These are phyloP conservation scores for Megathymus violae DNA, from an alignment of 1,140 invertebrate species.

Conservation along the genomic window DNA sequence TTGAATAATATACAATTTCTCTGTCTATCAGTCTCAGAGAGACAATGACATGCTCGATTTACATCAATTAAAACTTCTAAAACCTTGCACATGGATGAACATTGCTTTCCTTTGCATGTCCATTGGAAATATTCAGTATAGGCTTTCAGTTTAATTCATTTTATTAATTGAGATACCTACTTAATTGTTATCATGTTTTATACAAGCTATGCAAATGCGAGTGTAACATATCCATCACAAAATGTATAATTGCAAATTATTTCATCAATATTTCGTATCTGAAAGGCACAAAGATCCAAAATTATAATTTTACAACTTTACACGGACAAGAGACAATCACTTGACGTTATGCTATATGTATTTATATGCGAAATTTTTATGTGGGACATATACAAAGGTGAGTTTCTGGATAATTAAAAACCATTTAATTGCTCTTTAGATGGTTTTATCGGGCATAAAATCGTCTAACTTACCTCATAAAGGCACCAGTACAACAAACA, in stretches of 20 bases:
- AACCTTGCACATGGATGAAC: no score
- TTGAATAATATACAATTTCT: no score
- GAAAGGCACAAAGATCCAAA: background rate
- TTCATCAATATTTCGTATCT: background rate
- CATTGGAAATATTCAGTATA: no score
- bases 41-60: no score
- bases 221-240: no score
- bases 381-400: conserved; percentile 39
- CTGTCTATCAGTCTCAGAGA: no score
- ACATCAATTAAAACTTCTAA: no score
- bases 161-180: no score
- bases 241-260: background rate
- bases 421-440: background rate
- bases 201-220: no score
- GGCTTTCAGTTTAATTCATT: no score
- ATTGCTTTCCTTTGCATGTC: no score
- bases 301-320: background rate
- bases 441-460: background rate
- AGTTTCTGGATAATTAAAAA: background rate
- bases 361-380: conserved; percentile 25
- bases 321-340: background rate
- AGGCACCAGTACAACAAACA: conserved; percentile 58
- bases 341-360: background rate
- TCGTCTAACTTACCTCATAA: conserved; percentile 62
- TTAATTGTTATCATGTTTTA: no score